Conservation (phyloP, 1,140 invertebrate species). For the Drosophila parvula region DNA sequence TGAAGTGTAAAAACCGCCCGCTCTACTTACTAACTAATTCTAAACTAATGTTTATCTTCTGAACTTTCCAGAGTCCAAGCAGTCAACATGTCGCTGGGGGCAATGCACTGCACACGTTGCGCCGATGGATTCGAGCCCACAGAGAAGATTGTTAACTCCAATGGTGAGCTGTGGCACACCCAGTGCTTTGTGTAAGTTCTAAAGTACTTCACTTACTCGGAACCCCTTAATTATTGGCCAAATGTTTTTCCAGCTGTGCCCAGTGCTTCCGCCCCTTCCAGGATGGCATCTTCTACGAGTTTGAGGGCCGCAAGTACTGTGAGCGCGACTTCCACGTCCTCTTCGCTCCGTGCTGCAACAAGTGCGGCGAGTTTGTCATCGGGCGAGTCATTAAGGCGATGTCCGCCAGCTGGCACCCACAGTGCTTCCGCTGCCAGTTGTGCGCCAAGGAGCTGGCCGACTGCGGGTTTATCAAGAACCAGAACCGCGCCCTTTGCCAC, state of each 20-base stretch:
- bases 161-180: slow-evolving; percentile 99
- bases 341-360: slow-evolving; percentile 98
- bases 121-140: slow-evolving; percentile 96
- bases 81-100: slow-evolving; percentile 90
- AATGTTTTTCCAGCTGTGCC: slow-evolving; percentile 90
- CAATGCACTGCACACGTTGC: slow-evolving; percentile 97
- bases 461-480: slow-evolving; percentile 98
- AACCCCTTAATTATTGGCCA: background rate
- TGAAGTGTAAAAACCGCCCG: slow-evolving; percentile 59
- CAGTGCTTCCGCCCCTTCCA: slow-evolving; percentile 99
- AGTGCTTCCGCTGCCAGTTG: slow-evolving; percentile 98
- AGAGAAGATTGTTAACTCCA: slow-evolving; percentile 99
- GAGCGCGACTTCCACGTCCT: slow-evolving; percentile 99
- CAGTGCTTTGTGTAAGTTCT: slow-evolving; percentile 98
- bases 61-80: slow-evolving; percentile 73
- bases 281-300: slow-evolving; percentile 99
- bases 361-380: slow-evolving; percentile 98
- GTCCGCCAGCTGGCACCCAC: slow-evolving; percentile 99
- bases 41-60: background rate
- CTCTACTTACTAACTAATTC: background rate
- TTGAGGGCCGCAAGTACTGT: slow-evolving; percentile 99
- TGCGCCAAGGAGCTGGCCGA: slow-evolving; percentile 97
- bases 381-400: slow-evolving; percentile 99
- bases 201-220: background rate
- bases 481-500: slow-evolving; percentile 96